Conservation (phyloP, 2,113 vertebrate species). For the Hemibagrus wyckioides region DNA sequence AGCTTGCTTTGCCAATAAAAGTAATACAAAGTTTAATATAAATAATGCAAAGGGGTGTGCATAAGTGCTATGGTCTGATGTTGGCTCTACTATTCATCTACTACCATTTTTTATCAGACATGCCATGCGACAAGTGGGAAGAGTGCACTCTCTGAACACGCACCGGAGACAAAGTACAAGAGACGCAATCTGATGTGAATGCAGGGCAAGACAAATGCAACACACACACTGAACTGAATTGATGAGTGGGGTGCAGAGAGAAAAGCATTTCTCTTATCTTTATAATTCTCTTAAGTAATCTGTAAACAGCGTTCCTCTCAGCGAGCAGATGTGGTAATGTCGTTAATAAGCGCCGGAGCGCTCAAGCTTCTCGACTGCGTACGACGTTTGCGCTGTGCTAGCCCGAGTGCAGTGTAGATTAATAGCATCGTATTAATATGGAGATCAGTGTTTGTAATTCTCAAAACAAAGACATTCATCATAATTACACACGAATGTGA, state of each 20-base stretch:
- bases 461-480: slow-evolving; percentile 21
- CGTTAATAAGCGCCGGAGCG: not conserved
- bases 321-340: not conserved
- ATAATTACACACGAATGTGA: not conserved
- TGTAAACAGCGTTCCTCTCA: slow-evolving; percentile 16
- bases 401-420: not conserved
- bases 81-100: not conserved
- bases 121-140: not conserved
- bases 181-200: not conserved
- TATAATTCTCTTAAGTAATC: not conserved
- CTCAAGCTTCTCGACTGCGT: not conserved
- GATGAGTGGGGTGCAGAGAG: not conserved
- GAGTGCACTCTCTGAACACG: not conserved
- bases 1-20: not conserved
- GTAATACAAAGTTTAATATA: not conserved
- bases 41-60: not conserved
- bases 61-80: not conserved
- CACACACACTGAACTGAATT: not conserved
- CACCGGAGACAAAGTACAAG: not conserved
- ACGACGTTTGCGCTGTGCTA: not conserved
- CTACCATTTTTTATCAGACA: not conserved
- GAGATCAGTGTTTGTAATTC: slow-evolving; percentile 14
- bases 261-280: not conserved
- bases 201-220: not conserved
- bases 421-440: slow-evolving; percentile 7